phyloP scores from a whole-genome alignment of 2,888 invertebrate species.

The Synergus umbraculus region DNA sequence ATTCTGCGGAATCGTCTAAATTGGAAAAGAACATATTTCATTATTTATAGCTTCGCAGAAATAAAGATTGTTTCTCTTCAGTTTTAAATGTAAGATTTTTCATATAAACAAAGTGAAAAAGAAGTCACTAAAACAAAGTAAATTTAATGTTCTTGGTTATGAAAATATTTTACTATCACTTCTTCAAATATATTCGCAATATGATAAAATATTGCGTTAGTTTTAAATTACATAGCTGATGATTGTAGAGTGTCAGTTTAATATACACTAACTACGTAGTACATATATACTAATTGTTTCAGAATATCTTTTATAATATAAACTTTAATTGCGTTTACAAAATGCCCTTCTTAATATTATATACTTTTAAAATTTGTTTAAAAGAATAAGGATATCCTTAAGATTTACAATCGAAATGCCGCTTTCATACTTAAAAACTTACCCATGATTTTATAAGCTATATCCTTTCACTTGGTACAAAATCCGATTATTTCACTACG shows the following conservation, averaged over 20 bases:
- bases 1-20: slow-evolving; percentile 70
- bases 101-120: neutral
- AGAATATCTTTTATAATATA: neutral
- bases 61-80: neutral
- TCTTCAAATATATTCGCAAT: too few species aligned
- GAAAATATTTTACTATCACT: too few species aligned
- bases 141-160: too few species aligned
- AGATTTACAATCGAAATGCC: neutral
- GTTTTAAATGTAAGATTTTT: neutral
- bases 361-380: too few species aligned
- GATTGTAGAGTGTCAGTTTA: neutral
- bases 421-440: neutral
- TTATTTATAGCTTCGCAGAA: neutral
- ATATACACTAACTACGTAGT: neutral
- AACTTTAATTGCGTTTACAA: too few species aligned
- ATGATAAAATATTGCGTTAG: too few species aligned
- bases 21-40: slow-evolving; percentile 28
- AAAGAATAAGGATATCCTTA: too few species aligned
- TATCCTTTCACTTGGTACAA: neutral
- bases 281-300: neutral
- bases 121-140: too few species aligned
- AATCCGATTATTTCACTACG: neutral
- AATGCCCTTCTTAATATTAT: too few species aligned
- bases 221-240: too few species aligned
- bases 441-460: slow-evolving; percentile 14